Evolutionary conservation across 2,113 vertebrate species (phyloP).

Genomic region (Baryphthengus martii): DNA sequence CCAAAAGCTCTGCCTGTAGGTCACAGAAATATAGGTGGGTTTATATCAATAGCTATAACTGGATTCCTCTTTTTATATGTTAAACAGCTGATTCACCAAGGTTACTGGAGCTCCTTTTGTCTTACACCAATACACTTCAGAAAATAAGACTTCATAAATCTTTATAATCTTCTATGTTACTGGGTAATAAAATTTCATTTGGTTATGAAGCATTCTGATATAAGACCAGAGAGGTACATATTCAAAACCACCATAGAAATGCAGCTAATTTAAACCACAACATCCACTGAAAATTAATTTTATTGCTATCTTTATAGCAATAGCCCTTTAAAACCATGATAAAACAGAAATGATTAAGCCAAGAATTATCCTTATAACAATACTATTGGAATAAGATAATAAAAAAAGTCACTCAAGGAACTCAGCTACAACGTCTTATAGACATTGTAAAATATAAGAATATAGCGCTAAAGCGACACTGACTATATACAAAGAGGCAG

Average conservation of each 20-base stretch:
- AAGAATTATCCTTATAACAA: background rate
- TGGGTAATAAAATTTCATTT: background rate
- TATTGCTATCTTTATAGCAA: background rate
- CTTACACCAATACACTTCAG: background rate
- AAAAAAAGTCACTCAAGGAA: background rate
- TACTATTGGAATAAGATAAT: background rate
- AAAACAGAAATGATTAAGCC: background rate
- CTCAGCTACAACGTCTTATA: background rate
- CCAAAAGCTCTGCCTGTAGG: background rate
- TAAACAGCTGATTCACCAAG: background rate
- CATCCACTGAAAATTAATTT: background rate
- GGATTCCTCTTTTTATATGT: background rate
- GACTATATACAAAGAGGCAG: background rate
- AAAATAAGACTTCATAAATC: background rate
- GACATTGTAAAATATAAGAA: background rate
- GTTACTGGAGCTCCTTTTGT: background rate
- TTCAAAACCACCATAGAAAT: background rate
- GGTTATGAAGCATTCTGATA: background rate
- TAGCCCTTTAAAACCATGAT: background rate
- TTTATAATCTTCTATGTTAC: background rate
- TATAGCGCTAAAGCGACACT: background rate
- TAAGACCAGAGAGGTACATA: background rate
- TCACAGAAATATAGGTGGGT: background rate
- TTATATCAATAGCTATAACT: background rate
- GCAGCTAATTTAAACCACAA: background rate